These are phyloP conservation scores for Oscheius sp. DNA, from an alignment of 2,888 invertebrate genomes.

Conservation along the genomic window DNA sequence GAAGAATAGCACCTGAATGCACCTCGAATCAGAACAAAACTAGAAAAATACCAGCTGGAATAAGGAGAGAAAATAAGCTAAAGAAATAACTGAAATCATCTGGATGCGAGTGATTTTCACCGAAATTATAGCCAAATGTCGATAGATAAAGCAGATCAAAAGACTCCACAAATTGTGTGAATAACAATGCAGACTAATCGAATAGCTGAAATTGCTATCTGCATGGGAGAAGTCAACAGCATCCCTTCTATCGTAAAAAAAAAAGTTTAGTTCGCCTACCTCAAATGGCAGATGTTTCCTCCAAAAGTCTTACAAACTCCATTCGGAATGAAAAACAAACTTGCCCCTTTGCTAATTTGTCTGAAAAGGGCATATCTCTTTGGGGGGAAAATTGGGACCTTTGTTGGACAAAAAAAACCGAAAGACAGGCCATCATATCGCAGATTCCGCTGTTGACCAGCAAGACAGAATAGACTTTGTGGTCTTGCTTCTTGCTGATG, in stretches of 20 bases:
- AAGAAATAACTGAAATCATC: background rate
- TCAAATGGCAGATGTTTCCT: background rate
- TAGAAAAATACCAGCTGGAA: background rate
- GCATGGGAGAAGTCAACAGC: too few species aligned
- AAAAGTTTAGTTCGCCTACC: background rate
- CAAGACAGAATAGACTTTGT: background rate
- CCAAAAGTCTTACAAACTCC: constrained; percentile 7
- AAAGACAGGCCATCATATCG: background rate
- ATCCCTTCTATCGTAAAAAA: too few species aligned
- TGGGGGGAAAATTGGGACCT: background rate
- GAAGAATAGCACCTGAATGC: background rate
- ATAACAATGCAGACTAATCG: constrained; percentile 6
- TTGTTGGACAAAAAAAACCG: background rate
- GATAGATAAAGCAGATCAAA: constrained; percentile 6
- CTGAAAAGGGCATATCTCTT: background rate
- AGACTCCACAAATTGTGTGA: constrained; percentile 14
- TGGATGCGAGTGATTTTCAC: background rate
- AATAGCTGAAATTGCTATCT: constrained; percentile 3
- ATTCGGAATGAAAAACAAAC: background rate
- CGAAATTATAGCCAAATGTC: background rate
- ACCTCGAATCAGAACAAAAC: background rate
- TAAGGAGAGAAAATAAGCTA: background rate
- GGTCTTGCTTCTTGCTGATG: background rate
- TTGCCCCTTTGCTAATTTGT: background rate
- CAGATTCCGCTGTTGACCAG: constrained; percentile 13